Evolutionary conservation across 1,140 invertebrate genomes (phyloP).

Genomic region (Xylocopa sonorina): DNA sequence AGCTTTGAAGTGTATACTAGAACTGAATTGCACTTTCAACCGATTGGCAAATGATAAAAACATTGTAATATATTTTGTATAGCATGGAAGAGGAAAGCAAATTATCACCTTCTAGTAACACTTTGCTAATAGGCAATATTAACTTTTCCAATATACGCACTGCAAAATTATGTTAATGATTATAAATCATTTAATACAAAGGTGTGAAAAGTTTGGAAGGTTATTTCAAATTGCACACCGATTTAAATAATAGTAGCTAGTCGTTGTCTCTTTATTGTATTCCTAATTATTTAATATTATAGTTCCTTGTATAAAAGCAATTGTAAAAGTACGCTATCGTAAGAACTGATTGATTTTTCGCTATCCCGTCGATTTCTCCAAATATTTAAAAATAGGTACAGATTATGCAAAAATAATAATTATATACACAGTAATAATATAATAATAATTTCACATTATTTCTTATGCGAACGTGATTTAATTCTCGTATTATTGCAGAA

Average conservation of each 20-base stretch:
- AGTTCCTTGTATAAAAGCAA: slow-evolving; percentile 37
- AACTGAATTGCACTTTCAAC: neutral
- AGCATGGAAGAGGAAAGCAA: neutral
- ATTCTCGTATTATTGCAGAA: neutral
- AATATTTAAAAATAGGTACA: slow-evolving; percentile 59
- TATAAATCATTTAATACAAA: slow-evolving; percentile 22
- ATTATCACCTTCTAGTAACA: neutral
- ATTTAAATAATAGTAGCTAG: slow-evolving; percentile 53
- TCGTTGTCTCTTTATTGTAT: slow-evolving; percentile 61
- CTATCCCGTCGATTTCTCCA: slow-evolving; percentile 16
- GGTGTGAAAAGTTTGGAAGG: slow-evolving; percentile 7
- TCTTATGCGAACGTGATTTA: too few species aligned
- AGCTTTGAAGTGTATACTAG: neutral
- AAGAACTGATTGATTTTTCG: neutral
- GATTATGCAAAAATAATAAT: slow-evolving; percentile 47
- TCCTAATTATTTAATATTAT: slow-evolving; percentile 57
- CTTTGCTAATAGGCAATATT: neutral
- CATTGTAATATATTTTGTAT: neutral
- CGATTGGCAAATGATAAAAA: too few species aligned
- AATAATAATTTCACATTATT: too few species aligned
- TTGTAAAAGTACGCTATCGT: neutral
- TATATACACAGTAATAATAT: neutral
- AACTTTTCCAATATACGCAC: slow-evolving; percentile 15
- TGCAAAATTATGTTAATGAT: neutral
- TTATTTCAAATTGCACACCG: slow-evolving; percentile 12